Conservation (phyloP, 2,113 vertebrate genomes). For the Thamnophis sirtalis region DNA sequence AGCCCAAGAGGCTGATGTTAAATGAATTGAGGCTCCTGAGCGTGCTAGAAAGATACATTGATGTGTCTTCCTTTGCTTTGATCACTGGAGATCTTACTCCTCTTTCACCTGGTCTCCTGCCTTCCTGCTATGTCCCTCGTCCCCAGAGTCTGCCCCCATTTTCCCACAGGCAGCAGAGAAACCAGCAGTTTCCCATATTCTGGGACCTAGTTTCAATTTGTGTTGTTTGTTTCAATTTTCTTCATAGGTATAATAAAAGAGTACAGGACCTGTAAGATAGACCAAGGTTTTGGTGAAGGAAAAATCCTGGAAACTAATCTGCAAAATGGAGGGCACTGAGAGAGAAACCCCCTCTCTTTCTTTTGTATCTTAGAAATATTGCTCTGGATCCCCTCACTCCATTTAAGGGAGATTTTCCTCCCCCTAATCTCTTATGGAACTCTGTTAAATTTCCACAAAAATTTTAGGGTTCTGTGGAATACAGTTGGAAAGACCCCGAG, state of each 20-base stretch:
- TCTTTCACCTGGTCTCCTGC: neutral
- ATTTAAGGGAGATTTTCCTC: neutral
- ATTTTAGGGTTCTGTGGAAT: neutral
- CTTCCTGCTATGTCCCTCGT: neutral
- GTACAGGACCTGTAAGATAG: neutral
- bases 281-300: neutral
- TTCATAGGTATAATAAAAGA: neutral
- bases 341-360: neutral
- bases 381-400: neutral
- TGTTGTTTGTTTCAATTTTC: neutral
- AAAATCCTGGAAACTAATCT: neutral
- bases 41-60: neutral
- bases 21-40: neutral
- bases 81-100: neutral
- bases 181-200: neutral
- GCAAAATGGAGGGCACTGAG: neutral
- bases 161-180: neutral
- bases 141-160: neutral
- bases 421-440: neutral
- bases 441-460: neutral
- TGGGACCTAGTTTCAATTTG: neutral
- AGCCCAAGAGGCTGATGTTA: neutral
- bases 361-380: neutral
- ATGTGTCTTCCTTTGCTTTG: neutral
- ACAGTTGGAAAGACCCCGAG: neutral